Percentiles rank a stretch among this genome's conserved stretches.
Conservation (phyloP, 2,888 invertebrate species). For the Spialia ferax region DNA sequence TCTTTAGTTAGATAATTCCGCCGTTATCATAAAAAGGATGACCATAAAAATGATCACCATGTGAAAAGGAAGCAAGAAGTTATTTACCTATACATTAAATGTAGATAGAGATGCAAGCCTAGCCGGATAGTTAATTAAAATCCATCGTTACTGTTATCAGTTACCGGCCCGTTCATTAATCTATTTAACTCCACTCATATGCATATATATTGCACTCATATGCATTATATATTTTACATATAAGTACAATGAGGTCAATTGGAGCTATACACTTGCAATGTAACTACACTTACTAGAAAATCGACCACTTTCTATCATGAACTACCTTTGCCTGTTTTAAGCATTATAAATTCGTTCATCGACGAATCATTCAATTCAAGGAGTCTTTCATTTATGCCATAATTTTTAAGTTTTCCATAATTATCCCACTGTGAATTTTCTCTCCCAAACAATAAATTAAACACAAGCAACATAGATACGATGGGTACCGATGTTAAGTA, state of each 20-base stretch:
- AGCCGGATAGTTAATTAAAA: conserved; percentile 5
- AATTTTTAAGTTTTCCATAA: too few species aligned
- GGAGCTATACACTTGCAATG: neutral
- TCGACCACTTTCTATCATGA: neutral
- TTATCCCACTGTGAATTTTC: too few species aligned
- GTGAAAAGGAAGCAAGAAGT: neutral
- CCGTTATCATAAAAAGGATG: neutral
- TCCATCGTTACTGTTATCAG: neutral
- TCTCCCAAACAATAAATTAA: too few species aligned
- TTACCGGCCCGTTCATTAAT: neutral
- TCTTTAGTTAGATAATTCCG: neutral
- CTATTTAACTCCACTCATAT: neutral
- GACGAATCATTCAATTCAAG: too few species aligned
- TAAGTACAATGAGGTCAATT: neutral
- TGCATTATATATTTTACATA: neutral
- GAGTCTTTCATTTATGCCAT: too few species aligned
- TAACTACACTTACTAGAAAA: neutral
- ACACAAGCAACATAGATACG: too few species aligned
- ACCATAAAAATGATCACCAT: conserved; percentile 3
- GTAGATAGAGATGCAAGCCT: neutral
- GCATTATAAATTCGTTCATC: too few species aligned
- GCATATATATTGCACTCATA: neutral
- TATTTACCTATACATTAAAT: neutral
- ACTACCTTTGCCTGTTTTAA: neutral
- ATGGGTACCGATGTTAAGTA: too few species aligned